Base-by-base conservation (phyloP, 2,888 invertebrate species). In the Lasioglossum figueresi region DNA sequence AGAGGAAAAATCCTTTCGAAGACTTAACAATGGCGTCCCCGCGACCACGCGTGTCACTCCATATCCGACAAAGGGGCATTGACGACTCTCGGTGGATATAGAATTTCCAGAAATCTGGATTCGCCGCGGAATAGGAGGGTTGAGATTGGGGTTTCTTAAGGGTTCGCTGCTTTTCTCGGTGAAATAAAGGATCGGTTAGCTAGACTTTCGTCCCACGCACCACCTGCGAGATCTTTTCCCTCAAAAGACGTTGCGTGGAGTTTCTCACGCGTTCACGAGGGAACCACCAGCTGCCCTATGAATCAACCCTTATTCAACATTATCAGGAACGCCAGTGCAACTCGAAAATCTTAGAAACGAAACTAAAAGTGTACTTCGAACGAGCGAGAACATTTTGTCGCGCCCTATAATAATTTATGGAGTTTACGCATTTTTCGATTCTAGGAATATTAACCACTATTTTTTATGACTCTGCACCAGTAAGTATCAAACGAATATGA, bases 81-180 rank as follows among this genome's bases (percentile, higher is more conserved):
- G 90, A 90, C 87, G 90, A 80, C 83, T 82, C 83, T 81, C 82
- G 83, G 83, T 80, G 86, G 87, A 92, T 92, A 91, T 90, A 90
- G 91, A 91, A 91, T 92, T 92, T 93, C 92, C 88, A 85, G 87
- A 93, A 93, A 92, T 93, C 91, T 89, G 91, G 91, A 93, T 90
- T 91, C 86, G 63, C 71, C 79, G 78, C 76, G 82, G 85, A 71
- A 81, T 79, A 88, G 86, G 82, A 82, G 86, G 85, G 89, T 90
- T 85, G 80, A 89, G 90, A 92, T 92, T 85, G 87, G 82, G 86
- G 84, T 91, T 88, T 88, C 84, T 89, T 87, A 91, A 90, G 87
- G 91, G 91, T 91, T 91, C 91, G 88, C 56, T 86, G 91, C 88
- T 82, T 92, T 83, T 87, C 87, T 88, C 73, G 83, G 81, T 86